Percentiles rank a stretch among this genome's conserved stretches.
Evolutionary conservation across 2,888 invertebrate species (phyloP).

Genomic region (Globia sparganii): DNA sequence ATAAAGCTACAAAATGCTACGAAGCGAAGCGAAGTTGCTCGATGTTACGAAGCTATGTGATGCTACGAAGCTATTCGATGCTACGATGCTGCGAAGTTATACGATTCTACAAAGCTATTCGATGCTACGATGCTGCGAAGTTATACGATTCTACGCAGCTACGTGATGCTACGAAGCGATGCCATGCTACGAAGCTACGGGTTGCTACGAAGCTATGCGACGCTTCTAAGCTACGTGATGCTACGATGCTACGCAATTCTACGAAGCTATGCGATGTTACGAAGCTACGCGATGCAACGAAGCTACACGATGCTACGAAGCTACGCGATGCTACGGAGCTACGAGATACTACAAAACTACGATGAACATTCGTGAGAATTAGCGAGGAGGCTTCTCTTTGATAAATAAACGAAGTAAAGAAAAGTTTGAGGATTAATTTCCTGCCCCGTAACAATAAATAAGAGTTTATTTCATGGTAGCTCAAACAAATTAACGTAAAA

Average conservation of each 20-base stretch:
- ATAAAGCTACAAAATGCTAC: neutral
- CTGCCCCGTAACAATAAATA: conserved; percentile 4
- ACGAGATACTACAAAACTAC: neutral
- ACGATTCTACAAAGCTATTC: too few species aligned
- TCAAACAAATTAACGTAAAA: neutral
- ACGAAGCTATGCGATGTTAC: neutral
- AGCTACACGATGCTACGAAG: neutral
- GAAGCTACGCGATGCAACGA: neutral
- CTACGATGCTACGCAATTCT: too few species aligned
- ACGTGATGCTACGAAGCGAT: too few species aligned
- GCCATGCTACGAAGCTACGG: too few species aligned
- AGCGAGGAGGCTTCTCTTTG: neutral
- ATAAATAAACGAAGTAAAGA: neutral
- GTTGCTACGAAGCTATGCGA: too few species aligned
- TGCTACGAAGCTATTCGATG: too few species aligned
- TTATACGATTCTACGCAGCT: too few species aligned
- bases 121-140: too few species aligned
- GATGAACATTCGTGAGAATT: neutral
- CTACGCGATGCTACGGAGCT: neutral
- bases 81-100: too few species aligned
- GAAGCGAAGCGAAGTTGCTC: too few species aligned
- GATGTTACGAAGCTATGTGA: too few species aligned
- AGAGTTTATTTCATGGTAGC: conserved; percentile 4
- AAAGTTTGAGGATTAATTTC: conserved; percentile 10
- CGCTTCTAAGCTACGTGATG: too few species aligned